Evolutionary conservation across 2,113 vertebrate species (phyloP).

Genomic region (Empidonax alnorum): DNA sequence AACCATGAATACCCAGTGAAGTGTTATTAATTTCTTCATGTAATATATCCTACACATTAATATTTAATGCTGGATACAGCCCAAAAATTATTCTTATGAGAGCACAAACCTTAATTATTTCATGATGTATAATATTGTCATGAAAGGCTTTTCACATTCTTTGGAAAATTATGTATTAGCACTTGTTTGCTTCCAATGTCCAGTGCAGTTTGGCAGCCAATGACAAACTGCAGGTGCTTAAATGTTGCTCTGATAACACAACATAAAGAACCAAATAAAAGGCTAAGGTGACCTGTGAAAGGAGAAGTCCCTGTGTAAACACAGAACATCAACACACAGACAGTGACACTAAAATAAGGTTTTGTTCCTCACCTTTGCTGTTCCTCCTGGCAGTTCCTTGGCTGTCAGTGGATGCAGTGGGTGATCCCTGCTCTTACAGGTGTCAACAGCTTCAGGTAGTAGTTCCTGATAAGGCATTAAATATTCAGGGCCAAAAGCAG

Average conservation of each 20-base stretch:
- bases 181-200: neutral
- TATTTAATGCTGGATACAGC: neutral
- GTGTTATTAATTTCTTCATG: neutral
- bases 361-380: neutral
- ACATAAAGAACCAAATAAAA: neutral
- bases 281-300: neutral
- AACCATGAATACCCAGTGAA: neutral
- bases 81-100: neutral
- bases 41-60: neutral
- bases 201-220: neutral
- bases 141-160: neutral
- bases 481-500: neutral
- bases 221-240: neutral
- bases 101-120: neutral
- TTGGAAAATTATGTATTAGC: neutral
- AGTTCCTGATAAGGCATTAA: neutral
- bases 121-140: neutral
- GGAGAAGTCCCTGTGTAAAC: neutral
- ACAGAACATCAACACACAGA: neutral
- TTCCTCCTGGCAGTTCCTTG: neutral
- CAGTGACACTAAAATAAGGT: neutral
- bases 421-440: neutral
- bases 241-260: neutral
- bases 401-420: neutral
- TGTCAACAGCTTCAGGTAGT: neutral